Percentiles rank a stretch among this genome's conserved stretches.
Evolutionary conservation across 2,113 vertebrate genomes (phyloP).

Genomic region (Alces alces): DNA sequence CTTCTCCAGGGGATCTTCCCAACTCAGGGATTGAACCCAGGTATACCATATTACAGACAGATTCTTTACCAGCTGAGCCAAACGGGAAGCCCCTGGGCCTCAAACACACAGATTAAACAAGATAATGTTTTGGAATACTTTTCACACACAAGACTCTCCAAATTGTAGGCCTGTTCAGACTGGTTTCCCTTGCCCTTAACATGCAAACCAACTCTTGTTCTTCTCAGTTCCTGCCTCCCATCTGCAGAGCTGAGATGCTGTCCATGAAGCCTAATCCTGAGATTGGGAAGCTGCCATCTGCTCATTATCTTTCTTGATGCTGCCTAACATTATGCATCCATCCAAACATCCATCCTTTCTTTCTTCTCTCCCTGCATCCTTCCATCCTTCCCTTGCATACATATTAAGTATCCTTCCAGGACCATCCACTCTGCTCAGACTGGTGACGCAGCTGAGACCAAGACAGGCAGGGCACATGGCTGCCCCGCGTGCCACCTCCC

Average conservation of each 20-base stretch:
- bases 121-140: neutral
- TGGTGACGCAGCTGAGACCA: neutral
- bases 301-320: neutral
- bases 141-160: neutral
- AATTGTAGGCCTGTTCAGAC: neutral
- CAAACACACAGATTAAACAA: neutral
- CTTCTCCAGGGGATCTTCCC: no score
- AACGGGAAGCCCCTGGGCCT: neutral
- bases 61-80: no score
- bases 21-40: no score
- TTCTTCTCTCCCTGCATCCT: neutral
- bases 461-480: neutral
- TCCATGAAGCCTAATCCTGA: neutral
- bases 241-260: neutral
- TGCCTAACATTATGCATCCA: neutral
- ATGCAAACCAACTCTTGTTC: neutral
- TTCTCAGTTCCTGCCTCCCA: neutral
- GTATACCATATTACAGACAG: no score
- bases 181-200: neutral
- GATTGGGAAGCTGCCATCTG: neutral
- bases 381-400: no score
- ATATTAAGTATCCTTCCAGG: neutral
- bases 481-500: fast-evolving
- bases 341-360: neutral
- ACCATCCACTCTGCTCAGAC: neutral